Percentiles rank a stretch among this genome's conserved stretches.
Conservation (phyloP, 2,888 invertebrate species). For the Eristalinus sepulchralis region DNA sequence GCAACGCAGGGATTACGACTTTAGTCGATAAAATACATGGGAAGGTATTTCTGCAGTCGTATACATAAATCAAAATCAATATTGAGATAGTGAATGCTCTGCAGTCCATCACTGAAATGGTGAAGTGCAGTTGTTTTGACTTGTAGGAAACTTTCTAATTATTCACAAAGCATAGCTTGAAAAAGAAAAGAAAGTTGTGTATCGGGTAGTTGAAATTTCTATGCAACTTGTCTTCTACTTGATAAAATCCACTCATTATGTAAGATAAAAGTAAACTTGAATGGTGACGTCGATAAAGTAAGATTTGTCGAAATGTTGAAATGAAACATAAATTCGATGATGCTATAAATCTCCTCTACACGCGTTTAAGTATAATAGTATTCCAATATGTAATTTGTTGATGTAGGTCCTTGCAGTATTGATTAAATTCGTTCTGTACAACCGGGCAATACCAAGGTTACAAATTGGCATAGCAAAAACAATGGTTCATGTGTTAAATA, state of each 20-base stretch:
- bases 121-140: conserved; percentile 7
- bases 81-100: conserved; percentile 47
- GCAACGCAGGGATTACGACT: background rate
- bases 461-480: background rate
- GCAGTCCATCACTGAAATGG: background rate
- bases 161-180: conserved; percentile 18
- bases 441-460: background rate
- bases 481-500: background rate
- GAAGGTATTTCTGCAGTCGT: background rate
- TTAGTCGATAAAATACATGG: background rate
- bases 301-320: background rate
- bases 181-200: conserved; percentile 62
- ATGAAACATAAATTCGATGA: no score
- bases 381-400: background rate
- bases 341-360: no score
- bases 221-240: background rate
- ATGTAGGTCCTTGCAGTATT: background rate
- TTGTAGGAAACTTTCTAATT: conserved; percentile 55
- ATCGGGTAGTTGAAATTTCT: background rate
- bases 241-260: background rate
- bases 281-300: background rate
- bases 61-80: conserved; percentile 50
- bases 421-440: background rate
- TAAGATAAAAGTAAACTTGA: background rate
- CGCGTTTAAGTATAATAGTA: background rate